These are phyloP conservation scores for Periophthalmus magnuspinnatus DNA, from an alignment of 2,797 vertebrate genomes.

Conservation along the genomic window DNA sequence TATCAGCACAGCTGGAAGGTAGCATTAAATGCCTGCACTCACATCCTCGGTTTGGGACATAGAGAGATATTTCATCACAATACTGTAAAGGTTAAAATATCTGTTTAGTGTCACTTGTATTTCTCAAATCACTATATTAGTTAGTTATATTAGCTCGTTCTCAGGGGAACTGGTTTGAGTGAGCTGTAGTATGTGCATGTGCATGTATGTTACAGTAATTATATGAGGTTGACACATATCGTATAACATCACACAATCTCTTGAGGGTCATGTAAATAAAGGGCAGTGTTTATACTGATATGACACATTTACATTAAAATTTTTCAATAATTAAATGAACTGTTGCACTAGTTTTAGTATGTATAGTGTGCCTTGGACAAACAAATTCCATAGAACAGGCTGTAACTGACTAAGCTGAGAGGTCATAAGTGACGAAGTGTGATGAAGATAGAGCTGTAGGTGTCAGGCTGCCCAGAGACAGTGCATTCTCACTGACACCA, in stretches of 20 bases:
- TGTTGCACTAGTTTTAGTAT: background rate
- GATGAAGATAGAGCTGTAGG: constrained; percentile 56
- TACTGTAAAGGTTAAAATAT: background rate
- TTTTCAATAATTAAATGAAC: background rate
- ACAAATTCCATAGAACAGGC: constrained; percentile 13
- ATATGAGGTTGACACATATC: background rate
- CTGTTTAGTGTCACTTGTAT: background rate
- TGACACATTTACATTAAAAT: no score
- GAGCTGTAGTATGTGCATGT: background rate
- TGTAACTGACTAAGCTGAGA: constrained; percentile 31
- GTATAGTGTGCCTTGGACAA: background rate
- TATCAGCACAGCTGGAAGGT: background rate
- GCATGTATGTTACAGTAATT: background rate
- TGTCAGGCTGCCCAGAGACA: constrained; percentile 58
- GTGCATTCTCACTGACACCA: constrained; percentile 44
- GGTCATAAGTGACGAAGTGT: constrained; percentile 63
- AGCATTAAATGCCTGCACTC: background rate
- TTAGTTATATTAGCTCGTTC: background rate
- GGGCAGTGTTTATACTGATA: background rate
- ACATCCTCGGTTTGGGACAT: background rate
- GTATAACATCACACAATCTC: no score
- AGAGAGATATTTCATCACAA: background rate
- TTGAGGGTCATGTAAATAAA: background rate
- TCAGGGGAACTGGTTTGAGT: constrained; percentile 24
- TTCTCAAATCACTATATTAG: background rate